These are phyloP conservation scores for Popillia japonica DNA, from an alignment of 1,140 invertebrate genomes.

Conservation along the genomic window DNA sequence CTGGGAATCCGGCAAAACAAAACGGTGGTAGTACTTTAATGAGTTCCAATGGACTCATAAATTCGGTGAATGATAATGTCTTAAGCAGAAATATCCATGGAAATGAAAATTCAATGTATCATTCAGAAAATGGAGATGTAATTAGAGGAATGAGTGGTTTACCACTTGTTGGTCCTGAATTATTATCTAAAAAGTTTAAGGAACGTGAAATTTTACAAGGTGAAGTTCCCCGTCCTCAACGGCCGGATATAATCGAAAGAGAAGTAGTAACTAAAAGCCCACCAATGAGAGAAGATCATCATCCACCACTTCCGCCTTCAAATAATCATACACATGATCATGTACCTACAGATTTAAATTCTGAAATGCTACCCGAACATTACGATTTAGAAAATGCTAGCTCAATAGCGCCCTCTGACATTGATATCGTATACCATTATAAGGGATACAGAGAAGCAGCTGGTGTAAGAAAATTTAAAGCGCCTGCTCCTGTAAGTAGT, in stretches of 20 bases:
- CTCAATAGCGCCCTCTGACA: constrained; percentile 96
- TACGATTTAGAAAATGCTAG: constrained; percentile 97
- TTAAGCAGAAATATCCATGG: constrained; percentile 65
- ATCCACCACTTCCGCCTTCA: constrained; percentile 73
- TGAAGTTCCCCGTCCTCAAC: constrained; percentile 74
- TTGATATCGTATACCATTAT: constrained; percentile 96
- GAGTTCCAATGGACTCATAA: constrained; percentile 66
- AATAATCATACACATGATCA: constrained; percentile 74
- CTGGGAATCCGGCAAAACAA: constrained; percentile 70
- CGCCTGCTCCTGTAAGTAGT: constrained; percentile 74
- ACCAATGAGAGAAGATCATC: constrained; percentile 77
- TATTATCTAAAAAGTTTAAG: constrained; percentile 87
- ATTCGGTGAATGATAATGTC: constrained; percentile 65
- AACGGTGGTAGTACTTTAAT: constrained; percentile 67
- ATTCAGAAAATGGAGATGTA: constrained; percentile 73
- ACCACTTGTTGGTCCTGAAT: constrained; percentile 79
- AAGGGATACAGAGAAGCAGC: constrained; percentile 85
- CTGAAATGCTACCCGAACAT: constrained; percentile 87
- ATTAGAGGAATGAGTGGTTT: constrained; percentile 71
- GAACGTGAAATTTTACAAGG: constrained; percentile 78
- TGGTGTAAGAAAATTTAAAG: constrained; percentile 86
- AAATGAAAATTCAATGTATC: constrained; percentile 67
- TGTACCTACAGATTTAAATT: constrained; percentile 73
- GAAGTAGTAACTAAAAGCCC: constrained; percentile 85
- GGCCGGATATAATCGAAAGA: constrained; percentile 92